Conservation (phyloP, 30 jellyfish, hydroid and myxozoan genomes). For the Nemopilema nomurai region DNA sequence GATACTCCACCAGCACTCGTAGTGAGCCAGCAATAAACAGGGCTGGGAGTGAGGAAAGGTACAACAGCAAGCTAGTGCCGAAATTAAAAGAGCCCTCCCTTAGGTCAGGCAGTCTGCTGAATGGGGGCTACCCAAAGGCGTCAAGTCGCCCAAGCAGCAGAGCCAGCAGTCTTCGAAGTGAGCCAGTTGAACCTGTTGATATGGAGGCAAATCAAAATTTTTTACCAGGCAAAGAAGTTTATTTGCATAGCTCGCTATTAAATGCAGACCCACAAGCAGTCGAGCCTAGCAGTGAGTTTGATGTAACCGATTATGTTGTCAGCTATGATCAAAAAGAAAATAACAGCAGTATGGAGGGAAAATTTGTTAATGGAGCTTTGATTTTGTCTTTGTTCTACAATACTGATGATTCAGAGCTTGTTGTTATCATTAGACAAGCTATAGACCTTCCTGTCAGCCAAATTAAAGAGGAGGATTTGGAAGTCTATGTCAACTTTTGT, state of each 20-base stretch:
- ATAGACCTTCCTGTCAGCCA: conserved; percentile 52
- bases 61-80: conserved; percentile 28
- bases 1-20: conserved; percentile 19
- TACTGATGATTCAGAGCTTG: conserved; percentile 65
- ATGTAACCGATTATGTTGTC: conserved; percentile 57
- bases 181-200: conserved; percentile 27
- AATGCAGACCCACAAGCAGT: conserved; percentile 14
- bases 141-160: conserved; percentile 77
- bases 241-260: conserved; percentile 51
- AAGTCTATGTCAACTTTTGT: conserved; percentile 82
- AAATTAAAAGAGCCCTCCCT: background rate
- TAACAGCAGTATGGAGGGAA: conserved; percentile 36
- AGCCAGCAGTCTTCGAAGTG: conserved; percentile 64
- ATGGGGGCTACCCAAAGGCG: background rate
- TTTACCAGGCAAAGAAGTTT: conserved; percentile 44
- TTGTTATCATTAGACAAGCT: conserved; percentile 67
- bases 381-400: conserved; percentile 63
- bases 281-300: conserved; percentile 15
- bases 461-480: conserved; percentile 46
- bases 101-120: conserved; percentile 48
- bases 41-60: conserved; percentile 63
- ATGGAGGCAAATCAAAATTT: conserved; percentile 11
- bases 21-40: conserved; percentile 53
- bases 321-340: conserved; percentile 84
- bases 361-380: conserved; percentile 54